Conservation (phyloP, 1,140 invertebrate species). For the Brachionus rotundiformis region DNA sequence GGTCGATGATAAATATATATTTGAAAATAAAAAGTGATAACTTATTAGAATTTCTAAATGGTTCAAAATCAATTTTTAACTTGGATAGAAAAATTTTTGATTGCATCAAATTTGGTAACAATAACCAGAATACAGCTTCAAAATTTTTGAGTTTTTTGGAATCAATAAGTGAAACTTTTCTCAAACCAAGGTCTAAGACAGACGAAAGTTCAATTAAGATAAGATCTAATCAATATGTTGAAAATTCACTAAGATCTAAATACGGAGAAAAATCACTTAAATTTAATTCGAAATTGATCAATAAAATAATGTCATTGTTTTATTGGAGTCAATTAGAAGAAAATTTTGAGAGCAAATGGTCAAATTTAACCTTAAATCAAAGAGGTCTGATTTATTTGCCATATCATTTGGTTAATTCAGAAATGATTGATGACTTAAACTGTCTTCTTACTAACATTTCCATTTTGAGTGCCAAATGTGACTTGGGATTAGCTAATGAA, state of each 20-base stretch:
- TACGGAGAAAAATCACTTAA: not conserved
- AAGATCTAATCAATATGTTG: slow-evolving; percentile 7
- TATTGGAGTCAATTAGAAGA: slow-evolving; percentile 12
- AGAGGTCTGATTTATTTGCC: slow-evolving; percentile 13
- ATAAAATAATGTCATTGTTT: slow-evolving; percentile 36
- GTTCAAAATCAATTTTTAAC: not conserved
- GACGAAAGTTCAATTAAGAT: slow-evolving; percentile 15
- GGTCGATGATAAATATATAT: slow-evolving; percentile 2
- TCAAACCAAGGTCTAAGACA: slow-evolving; percentile 22
- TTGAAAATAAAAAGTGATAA: not conserved
- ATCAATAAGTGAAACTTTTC: slow-evolving; percentile 24
- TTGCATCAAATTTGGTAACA: not conserved
- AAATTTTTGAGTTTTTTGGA: slow-evolving; percentile 49
- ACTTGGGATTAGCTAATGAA: slow-evolving; percentile 56
- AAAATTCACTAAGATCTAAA: not conserved
- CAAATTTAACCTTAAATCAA: not conserved
- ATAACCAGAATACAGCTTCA: not conserved
- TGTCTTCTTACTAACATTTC: slow-evolving; percentile 56
- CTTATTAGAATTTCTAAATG: not conserved
- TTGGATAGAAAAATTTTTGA: slow-evolving; percentile 3
- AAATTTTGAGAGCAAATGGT: not conserved
- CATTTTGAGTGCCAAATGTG: slow-evolving; percentile 59
- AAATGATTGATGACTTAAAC: slow-evolving; percentile 55
- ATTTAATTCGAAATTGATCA: not conserved
- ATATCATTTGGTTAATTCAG: slow-evolving; percentile 52